Evolutionary conservation across 2,113 vertebrate genomes (phyloP), one percentile per base, ranked within the genome.

Genomic region (Nibea coibor): DNA sequence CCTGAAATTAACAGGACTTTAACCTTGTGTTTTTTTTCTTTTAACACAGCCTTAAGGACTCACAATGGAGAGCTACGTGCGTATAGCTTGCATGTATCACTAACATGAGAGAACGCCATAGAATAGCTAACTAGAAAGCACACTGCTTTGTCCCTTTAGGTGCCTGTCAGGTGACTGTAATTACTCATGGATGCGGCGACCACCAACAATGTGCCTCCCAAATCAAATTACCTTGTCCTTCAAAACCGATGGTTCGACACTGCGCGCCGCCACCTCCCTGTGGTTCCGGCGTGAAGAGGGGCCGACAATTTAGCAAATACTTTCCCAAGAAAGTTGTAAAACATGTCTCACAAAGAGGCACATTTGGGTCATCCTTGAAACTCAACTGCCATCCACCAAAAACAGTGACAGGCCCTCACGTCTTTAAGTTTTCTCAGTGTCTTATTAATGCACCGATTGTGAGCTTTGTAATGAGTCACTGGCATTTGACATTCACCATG

Each of bases 401-500:
- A 80, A 85, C 75, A 83, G 48, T 31, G 17, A 48, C 48, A 71
- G n/a, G 45, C 69, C 78, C 85, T 83, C 64, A 72, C 10, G 61
- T 51, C 31, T 53, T 5, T 20, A 62, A 22, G 24, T 57, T 76
- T 75, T 43, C 43, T 3, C 22, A 47, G 16, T 81, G 61, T 84
- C 62, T 26, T 65, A 80, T 86, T 75, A 88, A 89, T 85, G 84
- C 80, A 72, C 42, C 82, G 65, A 72, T 86, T 93, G 82, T 88
- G 67, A 81, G 73, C 1, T 64, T 64, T 48, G n/a, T 78, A 78
- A 79, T 82, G 80, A 53, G 72, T 77, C 68, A 79, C 62, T 87
- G 87, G 80, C 82, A 81, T 82, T 80, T 90, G 73, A 83, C 87
- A 86, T 90, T 90, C 22, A 56, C 48, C 12, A 73, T 90, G 82